Evolutionary conservation across 2,888 invertebrate species (phyloP), one percentile per base, ranked within the genome.

Genomic region (Beris morrisii): DNA sequence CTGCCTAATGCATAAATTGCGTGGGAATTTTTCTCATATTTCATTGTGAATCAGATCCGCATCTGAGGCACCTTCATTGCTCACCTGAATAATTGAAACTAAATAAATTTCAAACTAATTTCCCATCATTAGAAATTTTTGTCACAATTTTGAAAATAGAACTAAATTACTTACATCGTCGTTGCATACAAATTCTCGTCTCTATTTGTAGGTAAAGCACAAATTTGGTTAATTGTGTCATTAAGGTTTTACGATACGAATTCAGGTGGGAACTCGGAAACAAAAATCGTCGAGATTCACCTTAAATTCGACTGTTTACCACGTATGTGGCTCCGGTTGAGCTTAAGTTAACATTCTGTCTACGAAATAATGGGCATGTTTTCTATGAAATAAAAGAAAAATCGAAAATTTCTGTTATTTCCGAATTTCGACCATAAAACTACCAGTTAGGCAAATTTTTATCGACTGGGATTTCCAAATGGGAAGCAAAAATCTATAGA

Each of bases 191-290:
- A 64, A 64, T 64, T 64, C 44, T 31, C 13, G n/a, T 15, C n/a
- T n/a, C n/a, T 12, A 54, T 44, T 44, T 15, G 13, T 45, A 43
- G 54, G 12, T n/a, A 31, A 13, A 30, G 54, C 4, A n/a, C 43
- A 54, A 46, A 45, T 64, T 64, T 55, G 53, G 64, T 64, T 64
- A 64, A 64, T 64, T 54, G 55, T 64, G 52, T 64, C 64, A 64
- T 64, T 64, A 64, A 64, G 44, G 45, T 64, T 55, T 64, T 54
- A 64, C 45, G 53, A 64, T 54, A 64, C 64, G 64, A 54, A 54
- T 54, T 52, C n/a, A 52, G 22, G 50, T 52, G 46, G 46, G 38
- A 48, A 31, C 31, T 50, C 22, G 31, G 22, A 50, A 32, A 56
- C n/a, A 56, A 15, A 56, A n/a, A 56, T 7, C 12, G 7, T 45